These are phyloP conservation scores for Pteria penguin DNA, from an alignment of 2,888 invertebrate genomes.

Conservation along the genomic window DNA sequence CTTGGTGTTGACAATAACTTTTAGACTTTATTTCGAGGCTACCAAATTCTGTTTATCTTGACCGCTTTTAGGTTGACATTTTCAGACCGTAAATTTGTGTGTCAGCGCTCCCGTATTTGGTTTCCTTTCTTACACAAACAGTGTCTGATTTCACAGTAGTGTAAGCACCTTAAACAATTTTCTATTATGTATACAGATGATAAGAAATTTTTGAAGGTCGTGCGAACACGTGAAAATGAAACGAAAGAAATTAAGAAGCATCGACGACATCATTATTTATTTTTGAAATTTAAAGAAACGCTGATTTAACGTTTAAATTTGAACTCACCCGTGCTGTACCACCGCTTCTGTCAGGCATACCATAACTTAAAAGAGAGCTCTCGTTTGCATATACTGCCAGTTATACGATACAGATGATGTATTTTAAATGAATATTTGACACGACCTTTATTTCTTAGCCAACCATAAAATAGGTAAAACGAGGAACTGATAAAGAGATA, in stretches of 20 bases:
- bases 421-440: neutral
- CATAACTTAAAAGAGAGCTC: neutral
- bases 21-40: conserved; percentile 2
- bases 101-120: neutral
- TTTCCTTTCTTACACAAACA: neutral
- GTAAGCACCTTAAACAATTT: neutral
- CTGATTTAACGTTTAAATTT: neutral
- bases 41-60: neutral
- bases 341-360: neutral
- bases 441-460: neutral
- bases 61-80: neutral
- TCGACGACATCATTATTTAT: too few relatives aligned
- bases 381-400: neutral
- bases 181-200: neutral
- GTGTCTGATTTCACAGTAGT: neutral
- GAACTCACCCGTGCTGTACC: neutral
- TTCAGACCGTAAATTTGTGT: neutral
- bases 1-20: conserved; percentile 18
- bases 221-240: too few relatives aligned
- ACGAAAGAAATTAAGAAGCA: too few relatives aligned
- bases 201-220: too few relatives aligned
- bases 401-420: neutral
- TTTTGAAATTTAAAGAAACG: neutral
- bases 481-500: too few relatives aligned
- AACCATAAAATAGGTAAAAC: too few relatives aligned